These are phyloP conservation scores for Gallinago solitaria DNA, from an alignment of 2,797 vertebrate genomes.

Conservation along the genomic window DNA sequence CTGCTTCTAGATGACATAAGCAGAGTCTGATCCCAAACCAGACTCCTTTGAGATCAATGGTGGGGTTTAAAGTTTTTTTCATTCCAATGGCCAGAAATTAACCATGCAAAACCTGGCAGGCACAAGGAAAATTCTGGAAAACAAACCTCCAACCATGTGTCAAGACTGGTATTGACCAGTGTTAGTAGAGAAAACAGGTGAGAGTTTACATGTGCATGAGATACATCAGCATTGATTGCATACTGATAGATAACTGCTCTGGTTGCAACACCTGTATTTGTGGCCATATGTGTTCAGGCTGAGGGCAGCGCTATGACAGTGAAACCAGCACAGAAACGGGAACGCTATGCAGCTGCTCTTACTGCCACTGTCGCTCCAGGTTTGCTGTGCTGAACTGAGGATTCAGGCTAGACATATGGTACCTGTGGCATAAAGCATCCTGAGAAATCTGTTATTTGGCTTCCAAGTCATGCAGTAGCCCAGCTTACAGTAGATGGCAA, in stretches of 20 bases:
- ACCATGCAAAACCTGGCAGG: not conserved
- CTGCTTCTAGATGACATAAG: accelerated
- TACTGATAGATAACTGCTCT: not conserved
- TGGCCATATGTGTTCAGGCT: not conserved
- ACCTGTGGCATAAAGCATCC: not conserved
- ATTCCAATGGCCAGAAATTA: not conserved
- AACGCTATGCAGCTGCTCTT: not conserved
- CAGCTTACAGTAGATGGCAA: not conserved
- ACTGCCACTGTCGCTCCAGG: not conserved
- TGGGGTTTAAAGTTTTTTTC: not conserved
- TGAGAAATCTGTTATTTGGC: not conserved
- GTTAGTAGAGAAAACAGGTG: not conserved
- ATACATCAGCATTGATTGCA: not conserved
- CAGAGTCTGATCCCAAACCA: not conserved
- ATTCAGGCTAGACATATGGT: not conserved
- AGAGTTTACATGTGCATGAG: not conserved
- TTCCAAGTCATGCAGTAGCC: not conserved
- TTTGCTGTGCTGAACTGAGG: not conserved
- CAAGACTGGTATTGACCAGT: not conserved
- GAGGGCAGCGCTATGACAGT: not conserved
- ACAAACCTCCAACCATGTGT: not conserved
- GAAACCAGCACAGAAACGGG: not conserved
- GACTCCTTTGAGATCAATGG: not conserved
- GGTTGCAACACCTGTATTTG: not conserved
- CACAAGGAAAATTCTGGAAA: not conserved